Evolutionary conservation across 2,888 invertebrate genomes (phyloP).

Genomic region (Polymixis lichenea): DNA sequence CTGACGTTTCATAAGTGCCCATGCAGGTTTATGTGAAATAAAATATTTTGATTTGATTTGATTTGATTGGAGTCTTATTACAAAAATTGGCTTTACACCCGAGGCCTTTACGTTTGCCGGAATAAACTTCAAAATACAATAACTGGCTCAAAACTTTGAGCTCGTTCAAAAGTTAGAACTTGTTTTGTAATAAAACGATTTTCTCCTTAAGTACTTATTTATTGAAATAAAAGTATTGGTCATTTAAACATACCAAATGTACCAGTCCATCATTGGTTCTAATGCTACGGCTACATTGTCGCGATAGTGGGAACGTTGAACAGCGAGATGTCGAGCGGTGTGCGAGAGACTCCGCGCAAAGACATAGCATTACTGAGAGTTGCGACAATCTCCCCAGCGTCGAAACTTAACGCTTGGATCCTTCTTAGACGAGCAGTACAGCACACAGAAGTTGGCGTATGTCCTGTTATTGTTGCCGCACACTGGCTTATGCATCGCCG

Average conservation of each 20-base stretch:
- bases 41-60: too few relatives aligned
- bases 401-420: not conserved
- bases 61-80: not conserved
- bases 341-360: too few relatives aligned
- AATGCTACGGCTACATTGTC: too few relatives aligned
- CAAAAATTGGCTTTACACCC: too few relatives aligned
- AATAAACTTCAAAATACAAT: constrained; percentile 2
- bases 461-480: constrained; percentile 90
- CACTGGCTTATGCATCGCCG: constrained; percentile 50
- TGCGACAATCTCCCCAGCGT: constrained; percentile 28
- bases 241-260: not conserved
- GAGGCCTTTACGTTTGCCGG: not conserved
- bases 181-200: not conserved
- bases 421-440: constrained; percentile 53
- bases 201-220: not conserved
- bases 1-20: too few relatives aligned
- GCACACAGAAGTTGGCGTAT: constrained; percentile 87
- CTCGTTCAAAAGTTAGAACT: not conserved
- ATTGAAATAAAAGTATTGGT: not conserved
- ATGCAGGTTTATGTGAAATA: too few relatives aligned
- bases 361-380: not conserved
- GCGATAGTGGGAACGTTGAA: too few relatives aligned
- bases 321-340: too few relatives aligned
- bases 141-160: not conserved
- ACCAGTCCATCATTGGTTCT: not conserved